Percentiles rank a stretch among this genome's conserved stretches.
These are phyloP conservation scores for Epinephelus fuscoguttatus DNA, from an alignment of 2,113 vertebrate genomes.

Conservation along the genomic window DNA sequence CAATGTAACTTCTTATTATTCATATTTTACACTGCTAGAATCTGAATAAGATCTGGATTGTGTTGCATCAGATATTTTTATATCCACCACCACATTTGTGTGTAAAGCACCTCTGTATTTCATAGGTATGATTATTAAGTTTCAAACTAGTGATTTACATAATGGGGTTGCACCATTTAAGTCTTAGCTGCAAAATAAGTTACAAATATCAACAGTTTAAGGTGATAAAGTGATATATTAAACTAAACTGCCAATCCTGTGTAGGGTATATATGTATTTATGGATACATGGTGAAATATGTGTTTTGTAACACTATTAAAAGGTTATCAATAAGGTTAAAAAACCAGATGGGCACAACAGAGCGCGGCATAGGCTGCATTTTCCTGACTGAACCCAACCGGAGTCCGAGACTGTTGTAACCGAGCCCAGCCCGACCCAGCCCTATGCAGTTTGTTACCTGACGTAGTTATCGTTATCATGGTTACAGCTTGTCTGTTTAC, in stretches of 20 bases:
- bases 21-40: not conserved
- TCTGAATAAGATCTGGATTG: not conserved
- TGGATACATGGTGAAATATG: not conserved
- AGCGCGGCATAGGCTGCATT: no score
- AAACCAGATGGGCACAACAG: not conserved
- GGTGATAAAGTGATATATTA: not conserved
- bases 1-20: not conserved
- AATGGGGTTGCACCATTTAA: not conserved
- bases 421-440: no score
- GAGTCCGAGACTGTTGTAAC: no score
- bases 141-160: not conserved
- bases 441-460: no score
- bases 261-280: not conserved
- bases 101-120: not conserved
- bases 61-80: not conserved
- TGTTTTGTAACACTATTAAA: no score
- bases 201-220: not conserved
- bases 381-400: no score
- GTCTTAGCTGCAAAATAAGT: not conserved
- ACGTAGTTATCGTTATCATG: no score
- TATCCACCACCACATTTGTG: not conserved
- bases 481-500: no score
- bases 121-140: not conserved
- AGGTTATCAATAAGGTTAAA: not conserved
- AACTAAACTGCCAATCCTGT: not conserved